Percentiles rank a stretch among this genome's conserved stretches.
These are phyloP conservation scores for Nematopogon swammerdamellus DNA, from an alignment of 2,888 invertebrate genomes.

Conservation along the genomic window DNA sequence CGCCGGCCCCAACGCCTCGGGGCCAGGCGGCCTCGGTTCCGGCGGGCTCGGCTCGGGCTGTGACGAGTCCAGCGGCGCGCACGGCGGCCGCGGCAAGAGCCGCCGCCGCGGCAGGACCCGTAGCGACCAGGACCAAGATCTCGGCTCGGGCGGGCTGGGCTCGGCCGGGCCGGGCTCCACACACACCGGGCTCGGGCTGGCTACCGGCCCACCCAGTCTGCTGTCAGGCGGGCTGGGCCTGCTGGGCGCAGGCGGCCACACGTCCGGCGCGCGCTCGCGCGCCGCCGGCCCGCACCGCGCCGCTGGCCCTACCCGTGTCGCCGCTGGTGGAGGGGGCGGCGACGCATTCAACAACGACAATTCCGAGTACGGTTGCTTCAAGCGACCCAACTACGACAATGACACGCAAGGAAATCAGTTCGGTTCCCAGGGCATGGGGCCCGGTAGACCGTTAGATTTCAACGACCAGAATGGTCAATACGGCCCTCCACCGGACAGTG, in stretches of 20 bases:
- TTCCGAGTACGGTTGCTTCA: slow-evolving; percentile 22
- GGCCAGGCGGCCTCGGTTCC: slow-evolving; percentile 4
- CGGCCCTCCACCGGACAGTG: slow-evolving; percentile 32
- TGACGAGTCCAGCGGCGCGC: slow-evolving; percentile 11
- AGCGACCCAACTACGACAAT: slow-evolving; percentile 22
- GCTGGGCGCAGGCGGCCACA: slow-evolving; percentile 16
- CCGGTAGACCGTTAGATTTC: slow-evolving; percentile 30
- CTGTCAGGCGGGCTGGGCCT: slow-evolving; percentile 16
- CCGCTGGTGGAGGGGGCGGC: slow-evolving; percentile 9
- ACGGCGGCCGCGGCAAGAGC: slow-evolving; percentile 10
- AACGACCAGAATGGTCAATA: slow-evolving; percentile 20
- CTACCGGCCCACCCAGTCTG: slow-evolving; percentile 17
- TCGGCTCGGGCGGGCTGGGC: slow-evolving; percentile 1
- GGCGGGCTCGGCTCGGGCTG: background rate
- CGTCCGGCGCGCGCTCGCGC: slow-evolving; percentile 12
- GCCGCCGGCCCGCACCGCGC: background rate
- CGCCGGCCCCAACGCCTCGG: slow-evolving; percentile 17
- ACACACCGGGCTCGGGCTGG: slow-evolving; percentile 19
- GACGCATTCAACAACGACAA: background rate
- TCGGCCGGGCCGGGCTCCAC: slow-evolving; percentile 3
- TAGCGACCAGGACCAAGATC: background rate
- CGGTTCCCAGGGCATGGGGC: slow-evolving; percentile 20
- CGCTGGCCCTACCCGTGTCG: slow-evolving; percentile 7
- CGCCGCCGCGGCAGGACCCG: background rate
- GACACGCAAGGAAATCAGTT: background rate